Conservation (phyloP, 2,888 invertebrate species). For the Harpalus rufipes region DNA sequence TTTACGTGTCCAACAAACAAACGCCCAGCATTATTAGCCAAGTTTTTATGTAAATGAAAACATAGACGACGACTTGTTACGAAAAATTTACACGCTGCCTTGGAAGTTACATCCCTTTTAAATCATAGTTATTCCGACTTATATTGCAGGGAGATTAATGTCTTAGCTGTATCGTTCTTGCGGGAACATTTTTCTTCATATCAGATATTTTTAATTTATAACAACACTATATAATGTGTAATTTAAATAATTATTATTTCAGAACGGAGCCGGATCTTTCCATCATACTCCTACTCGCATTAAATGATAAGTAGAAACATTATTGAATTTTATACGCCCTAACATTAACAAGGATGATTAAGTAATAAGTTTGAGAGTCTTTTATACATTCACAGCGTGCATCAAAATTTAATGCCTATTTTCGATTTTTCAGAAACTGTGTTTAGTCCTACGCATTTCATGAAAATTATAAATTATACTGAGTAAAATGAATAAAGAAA, state of each 20-base stretch:
- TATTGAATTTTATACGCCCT: too few species aligned
- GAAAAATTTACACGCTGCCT: conserved; percentile 47
- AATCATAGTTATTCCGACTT: conserved; percentile 43
- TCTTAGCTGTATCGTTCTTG: not conserved
- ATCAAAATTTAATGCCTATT: too few species aligned
- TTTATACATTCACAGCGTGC: too few species aligned
- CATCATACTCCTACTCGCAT: not conserved
- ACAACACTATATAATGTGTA: not conserved
- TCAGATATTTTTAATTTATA: conserved; percentile 45
- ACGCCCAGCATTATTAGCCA: conserved; percentile 36
- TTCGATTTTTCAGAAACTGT: too few species aligned
- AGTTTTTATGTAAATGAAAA: conserved; percentile 48
- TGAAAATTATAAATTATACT: too few species aligned
- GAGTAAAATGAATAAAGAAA: too few species aligned
- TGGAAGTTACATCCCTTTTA: not conserved
- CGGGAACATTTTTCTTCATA: not conserved
- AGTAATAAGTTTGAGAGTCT: too few species aligned
- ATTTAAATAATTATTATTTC: conserved; percentile 2
- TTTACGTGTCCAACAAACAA: conserved; percentile 30
- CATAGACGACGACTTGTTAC: conserved; percentile 35
- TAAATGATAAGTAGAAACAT: too few species aligned
- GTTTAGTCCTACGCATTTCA: too few species aligned
- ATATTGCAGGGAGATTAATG: conserved; percentile 9
- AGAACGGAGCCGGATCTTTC: not conserved
- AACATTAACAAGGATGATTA: too few species aligned